Percentiles rank a stretch among this genome's conserved stretches.
These are phyloP conservation scores for Oostethus manadensis DNA, from an alignment of 2,113 vertebrate species.

Conservation along the genomic window DNA sequence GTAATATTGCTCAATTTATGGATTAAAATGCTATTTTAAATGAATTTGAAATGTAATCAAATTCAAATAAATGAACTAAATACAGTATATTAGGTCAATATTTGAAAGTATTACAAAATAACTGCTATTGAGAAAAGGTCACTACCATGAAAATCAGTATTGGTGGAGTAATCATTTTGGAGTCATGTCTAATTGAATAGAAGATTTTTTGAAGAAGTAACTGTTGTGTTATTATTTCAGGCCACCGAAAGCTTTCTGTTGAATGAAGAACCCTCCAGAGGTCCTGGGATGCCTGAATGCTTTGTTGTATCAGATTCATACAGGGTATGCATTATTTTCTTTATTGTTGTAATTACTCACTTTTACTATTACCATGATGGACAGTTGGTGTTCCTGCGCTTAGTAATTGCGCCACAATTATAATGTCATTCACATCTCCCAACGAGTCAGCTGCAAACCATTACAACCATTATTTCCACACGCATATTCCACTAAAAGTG, in stretches of 20 bases:
- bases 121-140: background rate
- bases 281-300: conserved; percentile 78
- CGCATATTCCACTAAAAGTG: conserved; percentile 49
- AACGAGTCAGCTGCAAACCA: conserved; percentile 75
- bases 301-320: conserved; percentile 80
- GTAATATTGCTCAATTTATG: too few species aligned
- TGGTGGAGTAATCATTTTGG: conserved; percentile 16
- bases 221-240: conserved; percentile 67
- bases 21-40: too few species aligned
- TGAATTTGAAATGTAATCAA: too few species aligned
- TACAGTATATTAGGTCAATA: too few species aligned
- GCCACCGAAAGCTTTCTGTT: conserved; percentile 77
- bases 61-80: too few species aligned
- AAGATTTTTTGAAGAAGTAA: conserved; percentile 37
- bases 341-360: conserved; percentile 32
- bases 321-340: conserved; percentile 69
- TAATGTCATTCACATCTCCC: conserved; percentile 75
- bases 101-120: too few species aligned
- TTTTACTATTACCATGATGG: conserved; percentile 49
- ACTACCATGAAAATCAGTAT: background rate
- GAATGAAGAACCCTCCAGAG: conserved; percentile 78
- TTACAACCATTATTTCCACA: conserved; percentile 78
- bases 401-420: conserved; percentile 73
- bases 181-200: conserved; percentile 6
- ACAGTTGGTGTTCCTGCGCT: conserved; percentile 68